phyloP scores from a whole-genome alignment of 2,888 invertebrate genomes.

The Stratiomys singularior region DNA sequence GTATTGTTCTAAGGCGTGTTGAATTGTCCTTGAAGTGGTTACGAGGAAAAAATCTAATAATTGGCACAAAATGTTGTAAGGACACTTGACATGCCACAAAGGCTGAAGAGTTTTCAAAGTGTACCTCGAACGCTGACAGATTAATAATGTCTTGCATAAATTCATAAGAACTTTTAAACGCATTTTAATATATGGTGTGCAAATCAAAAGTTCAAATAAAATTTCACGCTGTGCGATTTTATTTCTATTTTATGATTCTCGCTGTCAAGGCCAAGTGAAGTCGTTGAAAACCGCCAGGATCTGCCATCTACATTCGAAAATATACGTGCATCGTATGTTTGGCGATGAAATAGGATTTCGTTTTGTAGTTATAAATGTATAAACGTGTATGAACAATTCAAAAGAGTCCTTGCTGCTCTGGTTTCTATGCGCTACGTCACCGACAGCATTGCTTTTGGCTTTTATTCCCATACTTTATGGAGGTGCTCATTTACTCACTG shows the following conservation, averaged over 20 bases:
- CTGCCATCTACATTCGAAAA: neutral
- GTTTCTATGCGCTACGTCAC: too few species aligned
- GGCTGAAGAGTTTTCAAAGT: neutral
- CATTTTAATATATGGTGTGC: neutral
- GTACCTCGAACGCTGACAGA: too few species aligned
- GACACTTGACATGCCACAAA: neutral
- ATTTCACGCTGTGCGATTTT: constrained; percentile 20
- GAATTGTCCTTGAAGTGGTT: constrained; percentile 3
- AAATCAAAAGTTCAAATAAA: neutral
- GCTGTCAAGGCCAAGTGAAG: constrained; percentile 13
- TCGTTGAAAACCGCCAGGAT: neutral
- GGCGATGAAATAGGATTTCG: constrained; percentile 1
- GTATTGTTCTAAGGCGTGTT: constrained; percentile 11
- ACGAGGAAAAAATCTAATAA: constrained; percentile 24
- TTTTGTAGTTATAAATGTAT: neutral
- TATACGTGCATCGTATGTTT: neutral
- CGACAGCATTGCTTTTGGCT: too few species aligned
- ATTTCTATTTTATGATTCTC: constrained; percentile 9
- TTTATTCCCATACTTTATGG: too few species aligned
- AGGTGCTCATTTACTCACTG: too few species aligned
- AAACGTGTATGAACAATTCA: too few species aligned
- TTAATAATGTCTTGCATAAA: neutral
- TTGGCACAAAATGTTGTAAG: constrained; percentile 22
- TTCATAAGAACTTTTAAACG: neutral
- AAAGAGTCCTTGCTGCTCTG: too few species aligned